Base-by-base conservation (phyloP, 2,797 vertebrate species). In the Eutrigla gurnardus region DNA sequence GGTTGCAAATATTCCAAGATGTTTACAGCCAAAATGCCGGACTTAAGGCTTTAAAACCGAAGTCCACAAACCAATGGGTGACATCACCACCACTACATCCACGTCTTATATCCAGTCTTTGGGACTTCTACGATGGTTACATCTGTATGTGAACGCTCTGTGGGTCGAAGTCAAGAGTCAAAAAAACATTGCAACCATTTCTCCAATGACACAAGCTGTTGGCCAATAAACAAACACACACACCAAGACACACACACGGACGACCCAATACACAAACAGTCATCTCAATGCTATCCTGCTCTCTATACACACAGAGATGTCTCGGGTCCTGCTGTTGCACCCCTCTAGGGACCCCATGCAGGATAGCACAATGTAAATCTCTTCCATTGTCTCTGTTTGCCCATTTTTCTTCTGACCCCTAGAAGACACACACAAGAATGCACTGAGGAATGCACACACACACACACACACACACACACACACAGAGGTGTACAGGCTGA, bases 311-410 rank as follows among this genome's bases (percentile, higher is more conserved):
- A 84, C 52, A 78, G 17, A 73, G 75, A 73, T 53, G 74, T 72
- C 75, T 85, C 3, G 15, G 39, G 68, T 83, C 73, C 80, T 86
- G 80, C 77, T 65, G 77, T 63, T 72, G 68, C 70, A 72, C 40
- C 71, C 78, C 86, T 81, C 81, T 18, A 40, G 82, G 85, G 88
- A 90, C 73, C 58, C 25, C 68, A 58, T 75, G 73, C 69, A 68
- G 72, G 75, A 80, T 68, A 77, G 85, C 73, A 89, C 90, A 91
- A 90, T 90, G 86, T 88, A 93, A 91, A 90, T 89, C 64, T 45
- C 47, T 83, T 67, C 88, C 82, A 92, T 91, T 92, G 90, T 93
- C 84, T 93, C 80, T 69, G 80, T 85, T 83, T 87, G 81, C 81
- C 77, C 87, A 91, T 91, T 90, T 91, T 91, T 92, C 90, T 91